Evolutionary conservation across 1,140 invertebrate genomes (phyloP).

Genomic region (Diploscapter pachys): DNA sequence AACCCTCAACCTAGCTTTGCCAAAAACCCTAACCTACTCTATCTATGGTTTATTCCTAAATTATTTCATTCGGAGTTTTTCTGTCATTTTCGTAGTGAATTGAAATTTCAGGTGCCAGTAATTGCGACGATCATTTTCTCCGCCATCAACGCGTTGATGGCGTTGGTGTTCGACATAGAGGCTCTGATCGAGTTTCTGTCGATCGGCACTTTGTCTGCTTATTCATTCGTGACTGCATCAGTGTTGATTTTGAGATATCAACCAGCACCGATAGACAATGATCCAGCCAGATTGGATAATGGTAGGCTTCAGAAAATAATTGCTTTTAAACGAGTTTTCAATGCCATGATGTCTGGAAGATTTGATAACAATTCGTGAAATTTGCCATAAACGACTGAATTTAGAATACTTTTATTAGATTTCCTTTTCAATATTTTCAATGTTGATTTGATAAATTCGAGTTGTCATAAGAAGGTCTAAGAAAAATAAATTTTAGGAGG

Average conservation of each 20-base stretch:
- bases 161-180: conserved; percentile 78
- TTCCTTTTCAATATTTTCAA: too few species aligned
- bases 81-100: too few species aligned
- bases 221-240: conserved; percentile 82
- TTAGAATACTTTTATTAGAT: too few species aligned
- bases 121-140: conserved; percentile 78
- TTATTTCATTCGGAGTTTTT: too few species aligned
- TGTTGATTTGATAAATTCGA: background rate
- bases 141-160: conserved; percentile 72
- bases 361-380: too few species aligned
- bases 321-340: too few species aligned
- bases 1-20: too few species aligned
- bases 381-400: too few species aligned
- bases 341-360: too few species aligned
- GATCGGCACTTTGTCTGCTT: conserved; percentile 83
- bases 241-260: conserved; percentile 72
- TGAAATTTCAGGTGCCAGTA: conserved; percentile 72
- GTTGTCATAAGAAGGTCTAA: background rate
- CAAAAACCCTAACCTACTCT: too few species aligned
- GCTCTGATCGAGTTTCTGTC: conserved; percentile 91
- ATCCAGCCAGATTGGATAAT: conserved; percentile 5
- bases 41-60: too few species aligned
- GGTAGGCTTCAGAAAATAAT: background rate
- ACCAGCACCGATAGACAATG: conserved; percentile 3
- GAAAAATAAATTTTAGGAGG: conserved; percentile 10